Evolutionary conservation across 2,797 vertebrate genomes (phyloP), one percentile per base, ranked within the genome.

Genomic region (Sebastes melanostomus): DNA sequence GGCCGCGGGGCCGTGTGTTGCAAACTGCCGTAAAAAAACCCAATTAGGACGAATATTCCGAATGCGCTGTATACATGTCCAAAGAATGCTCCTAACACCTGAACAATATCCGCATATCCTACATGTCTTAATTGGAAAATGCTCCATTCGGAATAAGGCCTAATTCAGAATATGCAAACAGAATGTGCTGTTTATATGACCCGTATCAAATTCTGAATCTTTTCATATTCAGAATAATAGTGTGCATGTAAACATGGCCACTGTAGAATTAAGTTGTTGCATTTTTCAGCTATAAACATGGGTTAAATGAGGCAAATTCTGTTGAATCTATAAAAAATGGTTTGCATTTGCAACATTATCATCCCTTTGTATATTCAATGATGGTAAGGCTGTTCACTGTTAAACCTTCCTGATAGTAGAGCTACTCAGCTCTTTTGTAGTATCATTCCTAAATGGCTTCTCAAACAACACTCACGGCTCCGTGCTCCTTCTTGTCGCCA

Each of bases 401-500:
- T 65, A 38, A 42, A 36, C 54, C 32, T 27, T 8, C 3, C 12
- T 62, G 16, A 4, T 25, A 27, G 12, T 55, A 29, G 7, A 75
- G 22, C 38, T 38, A 29, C 52, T 77, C 61, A 72, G 59, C 68
- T 84, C 42, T 78, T 77, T 81, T 38, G 3, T 22, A 46, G 27
- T 27, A 30, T 83, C 27, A 52, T 72, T 82, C 20, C 46, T 85
- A 56, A 78, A 82, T 63, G 60, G 29, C 30, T 77, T 60, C 46
- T 72, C 46, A 54, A 81, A 81, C 73, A 82, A 76, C 69, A 62
- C 16, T 16, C 54, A 60, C 60, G 54, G 68, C 68, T 83, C 66
- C 14, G 2, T 80, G 78, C 80, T 86, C 62, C 58, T 88, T 88
- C 78, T 83, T 86, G 75, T 92, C 34, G 18, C 76, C 79, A 84